A percentile compares a stretch with the other conserved stretches of the same genome.
Conservation (phyloP, 2,888 invertebrate genomes). For the Phortica okadai region DNA sequence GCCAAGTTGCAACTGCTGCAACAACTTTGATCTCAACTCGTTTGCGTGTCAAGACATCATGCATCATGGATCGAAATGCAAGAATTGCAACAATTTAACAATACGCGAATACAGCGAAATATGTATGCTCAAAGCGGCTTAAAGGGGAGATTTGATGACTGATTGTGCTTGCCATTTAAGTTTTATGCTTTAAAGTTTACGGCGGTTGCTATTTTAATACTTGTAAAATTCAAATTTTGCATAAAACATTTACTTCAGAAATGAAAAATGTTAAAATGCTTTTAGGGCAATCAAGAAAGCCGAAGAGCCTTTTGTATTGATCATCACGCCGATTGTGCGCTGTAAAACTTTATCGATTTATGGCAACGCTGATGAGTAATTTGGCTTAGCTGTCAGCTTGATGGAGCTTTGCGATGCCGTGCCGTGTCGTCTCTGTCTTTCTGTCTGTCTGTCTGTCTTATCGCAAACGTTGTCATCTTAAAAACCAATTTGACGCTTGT, state of each 20-base stretch:
- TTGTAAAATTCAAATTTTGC: too few species aligned
- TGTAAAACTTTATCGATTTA: constrained; percentile 25
- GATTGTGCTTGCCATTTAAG: too few species aligned
- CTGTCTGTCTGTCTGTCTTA: neutral
- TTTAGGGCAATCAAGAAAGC: neutral
- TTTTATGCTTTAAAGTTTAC: too few species aligned
- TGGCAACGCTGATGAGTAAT: constrained; percentile 13
- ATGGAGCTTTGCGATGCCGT: neutral
- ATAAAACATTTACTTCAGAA: neutral
- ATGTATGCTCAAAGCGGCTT: neutral
- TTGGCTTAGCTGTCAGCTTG: constrained; percentile 22
- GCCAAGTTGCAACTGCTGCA: neutral
- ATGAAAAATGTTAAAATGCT: constrained; percentile 8
- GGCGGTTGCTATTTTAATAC: too few species aligned
- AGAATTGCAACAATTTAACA: neutral
- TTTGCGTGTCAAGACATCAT: neutral
- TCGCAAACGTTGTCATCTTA: constrained; percentile 24
- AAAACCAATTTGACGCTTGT: neutral
- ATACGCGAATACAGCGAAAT: neutral
- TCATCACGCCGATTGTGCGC: constrained; percentile 3
- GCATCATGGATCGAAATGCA: neutral
- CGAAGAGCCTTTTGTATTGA: neutral
- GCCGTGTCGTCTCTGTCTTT: too few species aligned
- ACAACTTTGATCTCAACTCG: neutral
- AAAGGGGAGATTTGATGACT: neutral